phyloP scores from a whole-genome alignment of 2,888 invertebrate genomes.

The Allygus modestus region DNA sequence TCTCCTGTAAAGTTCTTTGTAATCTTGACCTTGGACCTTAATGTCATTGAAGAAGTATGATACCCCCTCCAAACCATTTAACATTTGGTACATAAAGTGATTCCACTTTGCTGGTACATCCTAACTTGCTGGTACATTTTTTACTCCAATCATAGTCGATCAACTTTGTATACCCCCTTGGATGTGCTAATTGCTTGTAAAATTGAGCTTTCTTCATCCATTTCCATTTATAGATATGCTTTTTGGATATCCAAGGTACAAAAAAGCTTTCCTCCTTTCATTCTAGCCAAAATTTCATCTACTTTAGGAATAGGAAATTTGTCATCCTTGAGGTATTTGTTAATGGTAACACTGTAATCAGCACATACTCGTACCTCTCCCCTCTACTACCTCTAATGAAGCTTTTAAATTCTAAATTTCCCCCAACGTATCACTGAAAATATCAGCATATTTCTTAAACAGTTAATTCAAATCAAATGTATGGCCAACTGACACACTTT shows the following conservation, averaged over 20 bases:
- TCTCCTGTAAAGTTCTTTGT: not conserved
- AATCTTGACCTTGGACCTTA: not conserved
- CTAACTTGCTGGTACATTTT: too few relatives aligned
- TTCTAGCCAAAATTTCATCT: not conserved
- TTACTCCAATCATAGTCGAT: constrained; percentile 14
- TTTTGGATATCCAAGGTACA: not conserved
- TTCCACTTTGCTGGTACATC: not conserved
- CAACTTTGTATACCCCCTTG: not conserved
- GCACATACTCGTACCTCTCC: not conserved
- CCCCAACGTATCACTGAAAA: too few relatives aligned
- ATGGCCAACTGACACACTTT: too few relatives aligned
- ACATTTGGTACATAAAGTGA: not conserved
- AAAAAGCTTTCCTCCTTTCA: not conserved
- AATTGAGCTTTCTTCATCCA: not conserved
- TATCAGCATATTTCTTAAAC: too few relatives aligned
- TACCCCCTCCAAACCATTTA: not conserved
- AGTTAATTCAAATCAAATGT: too few relatives aligned
- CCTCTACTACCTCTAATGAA: too few relatives aligned
- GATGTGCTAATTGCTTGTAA: not conserved
- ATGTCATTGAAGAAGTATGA: not conserved
- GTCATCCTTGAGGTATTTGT: not conserved
- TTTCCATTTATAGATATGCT: not conserved
- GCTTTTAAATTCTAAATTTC: too few relatives aligned
- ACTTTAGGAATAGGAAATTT: not conserved
- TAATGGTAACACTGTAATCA: constrained; percentile 68